A percentile compares a stretch with the other conserved stretches of the same genome.
These are phyloP conservation scores for Clitarchus hookeri DNA, from an alignment of 2,888 invertebrate species.

Conservation along the genomic window DNA sequence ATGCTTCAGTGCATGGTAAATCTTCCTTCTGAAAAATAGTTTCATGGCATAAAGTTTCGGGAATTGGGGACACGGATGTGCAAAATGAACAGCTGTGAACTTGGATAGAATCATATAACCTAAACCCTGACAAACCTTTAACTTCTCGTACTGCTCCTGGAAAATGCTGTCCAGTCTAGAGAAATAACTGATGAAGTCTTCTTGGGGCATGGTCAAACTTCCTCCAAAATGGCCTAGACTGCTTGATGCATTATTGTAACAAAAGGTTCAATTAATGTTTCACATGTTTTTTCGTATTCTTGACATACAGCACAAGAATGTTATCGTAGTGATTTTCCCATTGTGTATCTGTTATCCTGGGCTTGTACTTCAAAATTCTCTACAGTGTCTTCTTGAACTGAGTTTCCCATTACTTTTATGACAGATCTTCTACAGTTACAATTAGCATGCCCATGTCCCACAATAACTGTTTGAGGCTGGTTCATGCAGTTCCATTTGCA, in stretches of 20 bases:
- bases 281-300: neutral
- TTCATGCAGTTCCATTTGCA: neutral
- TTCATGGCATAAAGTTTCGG: neutral
- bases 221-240: neutral
- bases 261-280: neutral
- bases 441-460: neutral
- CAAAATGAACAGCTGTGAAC: neutral
- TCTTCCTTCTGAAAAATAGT: neutral
- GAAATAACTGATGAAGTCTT: neutral
- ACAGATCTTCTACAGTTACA: neutral
- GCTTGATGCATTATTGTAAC: neutral
- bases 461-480: neutral
- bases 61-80: neutral
- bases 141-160: neutral
- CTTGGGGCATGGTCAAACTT: neutral
- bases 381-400: neutral
- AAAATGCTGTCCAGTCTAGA: neutral
- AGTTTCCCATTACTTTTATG: neutral
- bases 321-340: neutral
- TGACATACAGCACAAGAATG: neutral
- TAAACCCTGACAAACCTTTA: neutral
- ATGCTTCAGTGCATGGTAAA: neutral
- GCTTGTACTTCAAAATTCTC: neutral
- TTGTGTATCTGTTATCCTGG: neutral
- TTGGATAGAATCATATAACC: neutral